Evolutionary conservation across 2,113 vertebrate genomes (phyloP), one percentile per base, ranked within the genome.

Genomic region (Verasper variegatus): DNA sequence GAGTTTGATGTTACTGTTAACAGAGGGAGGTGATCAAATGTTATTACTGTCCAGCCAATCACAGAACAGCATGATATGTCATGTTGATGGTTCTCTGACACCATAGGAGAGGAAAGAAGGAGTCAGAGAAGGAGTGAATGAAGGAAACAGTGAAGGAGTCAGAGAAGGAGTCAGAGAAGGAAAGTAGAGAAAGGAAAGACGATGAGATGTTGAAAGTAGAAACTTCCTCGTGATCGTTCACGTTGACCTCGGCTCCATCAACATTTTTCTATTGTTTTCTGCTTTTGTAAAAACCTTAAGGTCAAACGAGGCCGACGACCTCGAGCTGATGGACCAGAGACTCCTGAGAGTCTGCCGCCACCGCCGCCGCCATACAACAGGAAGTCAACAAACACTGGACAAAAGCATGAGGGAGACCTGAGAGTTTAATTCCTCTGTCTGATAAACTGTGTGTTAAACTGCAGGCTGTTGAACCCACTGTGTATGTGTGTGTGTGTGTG

Each of bases 391-490:
- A 70, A 78, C 61, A 31, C 54, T 23, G 35, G 20, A 52, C 51
- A 52, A 52, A 52, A 52, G 15, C 3, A 51, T 7, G 18, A 52
- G 8, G 20, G 20, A 68, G 63, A 72, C 62, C 63, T 49, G 60
- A 67, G 5, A 55, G 31, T 8, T 55, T 54, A 45, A 52, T n/a
- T 52, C 20, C 5, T n/a, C 20, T 52, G 51, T 52, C 20, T 15
- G 15, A 27, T 67, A 26, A 40, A 49, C 49, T 9, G 17, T 9
- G 17, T 15, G 15, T 56, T 68, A 57, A 80, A 78, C 81, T 64
- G 62, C 57, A 52, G 81, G 78, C 40, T 67, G 59, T 57, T 87
- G 81, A 86, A 81, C 81, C 76, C 68, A 24, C 40, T n/a, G 51
- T 52, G 51, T 52, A 18, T 52, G 49, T 52, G 18, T 52, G 20